Evolutionary conservation across 92 coral and sea anemone species (phyloP).

Genomic region (Ricordea florida): DNA sequence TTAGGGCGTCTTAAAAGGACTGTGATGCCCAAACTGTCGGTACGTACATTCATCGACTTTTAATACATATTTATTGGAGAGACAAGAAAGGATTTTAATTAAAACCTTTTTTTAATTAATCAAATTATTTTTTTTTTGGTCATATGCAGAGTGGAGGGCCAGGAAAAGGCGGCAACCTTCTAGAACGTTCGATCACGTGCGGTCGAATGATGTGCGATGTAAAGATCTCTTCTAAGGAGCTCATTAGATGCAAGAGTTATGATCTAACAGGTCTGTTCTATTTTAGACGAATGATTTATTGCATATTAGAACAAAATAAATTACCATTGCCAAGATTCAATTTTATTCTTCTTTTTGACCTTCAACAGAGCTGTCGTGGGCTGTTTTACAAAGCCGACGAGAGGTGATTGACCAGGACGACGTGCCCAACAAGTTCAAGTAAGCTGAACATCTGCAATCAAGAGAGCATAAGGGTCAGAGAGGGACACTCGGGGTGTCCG

Average conservation of each 20-base stretch:
- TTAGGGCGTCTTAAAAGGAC: constrained; percentile 87
- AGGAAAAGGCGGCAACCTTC: constrained; percentile 66
- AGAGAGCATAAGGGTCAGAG: no score
- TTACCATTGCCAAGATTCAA: neutral
- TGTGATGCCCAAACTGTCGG: constrained; percentile 86
- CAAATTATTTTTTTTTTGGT: neutral
- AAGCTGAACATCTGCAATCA: neutral
- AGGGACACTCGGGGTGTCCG: no score
- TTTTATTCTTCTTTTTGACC: neutral
- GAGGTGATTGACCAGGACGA: constrained; percentile 88
- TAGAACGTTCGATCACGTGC: constrained; percentile 89
- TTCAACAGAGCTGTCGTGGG: constrained; percentile 86
- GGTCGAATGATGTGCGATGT: constrained; percentile 96
- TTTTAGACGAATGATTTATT: no score
- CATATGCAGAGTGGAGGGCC: neutral
- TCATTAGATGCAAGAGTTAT: constrained; percentile 95
- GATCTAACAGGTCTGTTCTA: constrained; percentile 82
- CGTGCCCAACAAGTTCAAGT: constrained; percentile 90
- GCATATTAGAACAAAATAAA: neutral
- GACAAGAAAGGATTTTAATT: no score
- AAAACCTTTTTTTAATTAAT: no score
- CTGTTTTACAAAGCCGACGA: constrained; percentile 75
- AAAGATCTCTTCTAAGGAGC: constrained; percentile 91
- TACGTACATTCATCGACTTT: neutral
- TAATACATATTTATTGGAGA: no score